These are phyloP conservation scores for Paramisgurnus dabryanus DNA, from an alignment of 2,113 vertebrate genomes.

Conservation along the genomic window DNA sequence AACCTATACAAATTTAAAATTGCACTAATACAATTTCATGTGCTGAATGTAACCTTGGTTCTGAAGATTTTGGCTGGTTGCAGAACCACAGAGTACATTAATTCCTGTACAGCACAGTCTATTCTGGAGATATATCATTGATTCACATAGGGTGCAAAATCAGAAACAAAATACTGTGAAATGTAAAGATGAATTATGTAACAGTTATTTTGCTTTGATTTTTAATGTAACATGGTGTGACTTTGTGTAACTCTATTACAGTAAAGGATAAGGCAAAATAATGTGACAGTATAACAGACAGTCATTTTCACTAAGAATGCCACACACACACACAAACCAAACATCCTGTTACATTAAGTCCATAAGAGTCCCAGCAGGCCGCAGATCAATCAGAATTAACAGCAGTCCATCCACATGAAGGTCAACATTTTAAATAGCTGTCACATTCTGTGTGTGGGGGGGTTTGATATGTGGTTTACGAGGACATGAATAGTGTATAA, in stretches of 20 bases:
- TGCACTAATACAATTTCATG: background rate
- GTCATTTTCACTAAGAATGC: background rate
- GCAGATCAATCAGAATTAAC: constrained; percentile 26
- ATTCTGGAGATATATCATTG: too few species aligned
- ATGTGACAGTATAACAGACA: background rate
- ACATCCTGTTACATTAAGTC: constrained; percentile 16
- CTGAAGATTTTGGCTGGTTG: background rate
- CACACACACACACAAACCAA: background rate
- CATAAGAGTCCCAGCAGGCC: background rate
- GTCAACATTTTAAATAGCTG: constrained; percentile 43
- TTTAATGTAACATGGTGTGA: constrained; percentile 10
- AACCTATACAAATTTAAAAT: too few species aligned
- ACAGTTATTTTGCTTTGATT: background rate
- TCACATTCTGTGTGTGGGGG: constrained; percentile 3
- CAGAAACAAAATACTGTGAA: too few species aligned
- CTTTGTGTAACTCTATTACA: background rate
- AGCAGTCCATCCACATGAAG: constrained; percentile 48
- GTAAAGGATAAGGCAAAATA: background rate
- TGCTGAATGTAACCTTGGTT: background rate
- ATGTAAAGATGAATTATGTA: background rate
- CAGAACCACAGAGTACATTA: too few species aligned
- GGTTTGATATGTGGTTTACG: too few species aligned
- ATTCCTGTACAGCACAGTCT: too few species aligned
- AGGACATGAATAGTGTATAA: too few species aligned
- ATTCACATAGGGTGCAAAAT: too few species aligned